phyloP scores from a whole-genome alignment of 2,113 vertebrate species.

The Tinamus guttatus region DNA sequence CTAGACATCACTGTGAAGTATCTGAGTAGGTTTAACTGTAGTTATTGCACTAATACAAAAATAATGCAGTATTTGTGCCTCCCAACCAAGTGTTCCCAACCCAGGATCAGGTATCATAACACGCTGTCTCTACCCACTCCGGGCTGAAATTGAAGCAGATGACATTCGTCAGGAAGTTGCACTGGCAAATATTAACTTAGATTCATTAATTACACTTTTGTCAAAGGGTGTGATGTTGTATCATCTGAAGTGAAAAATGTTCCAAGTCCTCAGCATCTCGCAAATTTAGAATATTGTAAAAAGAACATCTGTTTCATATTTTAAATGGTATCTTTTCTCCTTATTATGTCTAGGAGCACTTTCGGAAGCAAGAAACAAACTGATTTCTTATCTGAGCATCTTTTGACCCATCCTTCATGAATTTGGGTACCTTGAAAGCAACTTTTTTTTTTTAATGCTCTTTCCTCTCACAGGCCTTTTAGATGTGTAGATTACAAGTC shows the following conservation, averaged over 20 bases:
- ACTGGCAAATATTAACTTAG: constrained; percentile 1
- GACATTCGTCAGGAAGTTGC: constrained; percentile 7
- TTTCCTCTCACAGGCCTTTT: neutral
- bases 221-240: constrained; percentile 2
- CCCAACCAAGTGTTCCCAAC: neutral
- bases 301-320: neutral
- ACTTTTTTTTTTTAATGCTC: neutral
- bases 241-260: neutral
- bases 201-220: constrained; percentile 46
- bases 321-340: neutral
- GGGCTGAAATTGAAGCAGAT: neutral
- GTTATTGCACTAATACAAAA: neutral
- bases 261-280: neutral
- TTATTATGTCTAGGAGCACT: neutral
- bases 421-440: neutral
- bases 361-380: neutral
- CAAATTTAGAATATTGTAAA: neutral
- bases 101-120: neutral
- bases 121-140: neutral
- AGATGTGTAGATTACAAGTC: neutral
- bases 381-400: neutral
- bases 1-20: neutral
- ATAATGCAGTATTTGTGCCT: neutral
- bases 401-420: neutral
- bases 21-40: neutral